Evolutionary conservation across 2,113 vertebrate genomes (phyloP).

Genomic region (Salvelinus namaycush): DNA sequence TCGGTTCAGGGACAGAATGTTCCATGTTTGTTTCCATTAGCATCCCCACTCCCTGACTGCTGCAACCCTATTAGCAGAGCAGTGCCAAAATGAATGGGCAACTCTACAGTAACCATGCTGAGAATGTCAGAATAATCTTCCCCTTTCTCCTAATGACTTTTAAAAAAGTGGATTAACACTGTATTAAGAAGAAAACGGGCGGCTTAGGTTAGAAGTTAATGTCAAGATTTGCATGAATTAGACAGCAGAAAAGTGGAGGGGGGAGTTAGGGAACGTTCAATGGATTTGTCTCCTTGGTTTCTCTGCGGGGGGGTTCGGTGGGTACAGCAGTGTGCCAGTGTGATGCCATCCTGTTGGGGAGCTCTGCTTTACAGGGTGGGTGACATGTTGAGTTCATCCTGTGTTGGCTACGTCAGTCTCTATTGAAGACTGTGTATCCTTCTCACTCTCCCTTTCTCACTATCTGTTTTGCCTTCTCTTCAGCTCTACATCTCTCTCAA

Average conservation of each 20-base stretch:
- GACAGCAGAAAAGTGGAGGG: constrained; percentile 10
- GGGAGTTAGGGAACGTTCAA: background rate
- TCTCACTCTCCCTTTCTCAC: background rate
- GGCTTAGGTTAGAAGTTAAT: constrained; percentile 37
- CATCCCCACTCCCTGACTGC: background rate
- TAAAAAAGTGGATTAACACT: background rate
- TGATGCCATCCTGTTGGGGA: background rate
- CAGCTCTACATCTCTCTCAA: background rate
- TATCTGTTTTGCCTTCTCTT: background rate
- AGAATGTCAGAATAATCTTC: too few relatives aligned
- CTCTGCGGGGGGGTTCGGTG: too few relatives aligned
- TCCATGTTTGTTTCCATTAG: constrained; percentile 1
- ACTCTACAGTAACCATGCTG: background rate
- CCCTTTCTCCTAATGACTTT: background rate
- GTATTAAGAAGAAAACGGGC: background rate
- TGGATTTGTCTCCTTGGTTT: background rate
- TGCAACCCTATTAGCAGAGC: constrained; percentile 12
- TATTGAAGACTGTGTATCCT: background rate
- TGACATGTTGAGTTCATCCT: background rate
- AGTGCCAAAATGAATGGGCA: constrained; percentile 28
- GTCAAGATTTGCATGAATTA: constrained; percentile 62
- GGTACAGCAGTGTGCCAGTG: background rate
- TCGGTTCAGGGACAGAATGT: constrained; percentile 29
- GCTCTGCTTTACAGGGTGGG: background rate
- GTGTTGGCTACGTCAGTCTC: background rate